Evolutionary conservation across 2,797 vertebrate species (phyloP).

Genomic region (Crenichthys baileyi): DNA sequence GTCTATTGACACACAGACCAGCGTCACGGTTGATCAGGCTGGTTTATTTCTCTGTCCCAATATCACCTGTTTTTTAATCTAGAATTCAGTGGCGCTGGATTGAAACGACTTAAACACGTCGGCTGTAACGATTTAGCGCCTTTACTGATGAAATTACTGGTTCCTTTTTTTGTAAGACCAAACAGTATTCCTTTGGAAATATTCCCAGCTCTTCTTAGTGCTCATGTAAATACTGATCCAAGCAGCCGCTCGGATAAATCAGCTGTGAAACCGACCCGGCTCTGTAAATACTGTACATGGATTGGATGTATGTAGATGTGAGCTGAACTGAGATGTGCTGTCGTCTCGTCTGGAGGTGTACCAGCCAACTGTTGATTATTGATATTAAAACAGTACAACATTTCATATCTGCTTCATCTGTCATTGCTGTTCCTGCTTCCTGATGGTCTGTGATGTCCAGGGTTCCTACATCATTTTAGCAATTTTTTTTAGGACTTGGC

Average conservation of each 20-base stretch:
- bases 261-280: slow-evolving; percentile 21
- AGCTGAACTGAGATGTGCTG: slow-evolving; percentile 54
- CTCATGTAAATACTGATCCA: slow-evolving; percentile 1
- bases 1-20: neutral
- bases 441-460: neutral
- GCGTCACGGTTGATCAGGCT: neutral
- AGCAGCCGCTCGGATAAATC: neutral
- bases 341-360: slow-evolving; percentile 57
- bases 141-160: neutral
- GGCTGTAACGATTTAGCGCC: neutral
- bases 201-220: neutral
- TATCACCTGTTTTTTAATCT: neutral
- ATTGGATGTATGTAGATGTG: slow-evolving; percentile 55
- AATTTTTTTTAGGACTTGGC: too few species aligned
- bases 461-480: too few species aligned
- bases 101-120: neutral
- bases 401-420: slow-evolving; percentile 2
- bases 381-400: slow-evolving; percentile 57
- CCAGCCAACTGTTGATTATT: slow-evolving; percentile 39
- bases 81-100: slow-evolving; percentile 3
- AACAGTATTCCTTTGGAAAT: neutral
- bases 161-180: neutral
- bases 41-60: neutral
- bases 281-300: slow-evolving; percentile 65
- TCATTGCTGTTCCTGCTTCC: neutral